Percentiles rank a stretch among this genome's conserved stretches.
Conservation (phyloP, 2,797 vertebrate species). For the Poecile montanus region DNA sequence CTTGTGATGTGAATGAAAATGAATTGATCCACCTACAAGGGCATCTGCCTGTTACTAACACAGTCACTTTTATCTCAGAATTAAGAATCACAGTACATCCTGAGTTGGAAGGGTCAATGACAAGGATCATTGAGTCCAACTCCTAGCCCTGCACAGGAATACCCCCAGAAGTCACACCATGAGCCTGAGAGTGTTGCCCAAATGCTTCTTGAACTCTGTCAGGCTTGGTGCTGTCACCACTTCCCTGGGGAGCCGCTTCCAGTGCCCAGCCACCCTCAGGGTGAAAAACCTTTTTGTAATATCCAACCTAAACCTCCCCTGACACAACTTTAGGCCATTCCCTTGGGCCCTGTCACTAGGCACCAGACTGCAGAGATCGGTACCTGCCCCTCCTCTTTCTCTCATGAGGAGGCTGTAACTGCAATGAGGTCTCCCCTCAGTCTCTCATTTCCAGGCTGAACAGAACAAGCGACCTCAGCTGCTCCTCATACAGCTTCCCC, state of each 20-base stretch:
- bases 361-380: too few species aligned
- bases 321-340: background rate
- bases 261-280: background rate
- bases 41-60: background rate
- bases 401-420: accelerated
- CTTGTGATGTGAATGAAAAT: background rate
- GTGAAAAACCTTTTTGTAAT: background rate
- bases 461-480: background rate
- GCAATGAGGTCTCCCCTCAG: background rate
- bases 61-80: background rate
- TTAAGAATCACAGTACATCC: background rate
- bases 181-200: accelerated
- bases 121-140: background rate
- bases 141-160: background rate
- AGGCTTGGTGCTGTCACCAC: background rate
- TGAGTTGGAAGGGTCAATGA: background rate
- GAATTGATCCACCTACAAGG: background rate
- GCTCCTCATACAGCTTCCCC: background rate
- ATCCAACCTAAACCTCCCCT: background rate
- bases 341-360: accelerated
- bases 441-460: background rate
- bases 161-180: background rate
- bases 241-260: background rate
- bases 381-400: background rate
- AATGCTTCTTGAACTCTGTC: background rate